Base-by-base conservation (phyloP, 2,113 vertebrate genomes). In the Gavia stellata region DNA sequence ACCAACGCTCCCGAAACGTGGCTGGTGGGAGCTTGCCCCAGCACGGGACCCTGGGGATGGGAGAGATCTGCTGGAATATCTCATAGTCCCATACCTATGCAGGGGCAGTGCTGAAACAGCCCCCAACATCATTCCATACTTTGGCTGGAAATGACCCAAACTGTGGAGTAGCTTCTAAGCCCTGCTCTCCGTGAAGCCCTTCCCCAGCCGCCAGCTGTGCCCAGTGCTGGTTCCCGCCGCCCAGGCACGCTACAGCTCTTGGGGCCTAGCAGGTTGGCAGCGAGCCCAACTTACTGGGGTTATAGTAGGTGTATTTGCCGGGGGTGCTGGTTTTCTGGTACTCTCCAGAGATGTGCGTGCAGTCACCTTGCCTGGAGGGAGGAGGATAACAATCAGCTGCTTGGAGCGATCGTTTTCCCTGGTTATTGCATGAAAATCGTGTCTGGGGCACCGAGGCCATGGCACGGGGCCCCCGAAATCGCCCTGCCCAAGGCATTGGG, bases 291-390 rank as follows among this genome's bases (percentile, higher is more conserved):
- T 95, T 95, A 98, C 98, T 96, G 44, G 98, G 13, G 15, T 94
- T 97, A 45, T 93, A 94, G 88, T 96, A 97, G 49, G 87, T 87
- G 92, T 98, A 98, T 96, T 98, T 98, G 15, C 98, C 98, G 0
- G 95, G 86, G 1, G 42, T 97, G 73, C 49, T 90, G 31, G 97
- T 98, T 93, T 98, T 98, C 94, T 98, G 81, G 40, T 98, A 98
- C 10, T 67, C 34, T 34, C 94, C 96, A 0, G 95, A 96, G 36
- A 66, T 14, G 14, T 59, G 89, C 1, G 79, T 96, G 67, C 98
- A 98, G 47, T 92, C 65, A 6, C 98, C 98, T 74, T 95, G 98
- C 92, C 98, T 98, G 86, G 62, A 93, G 90, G 82, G 15, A 92
- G 45, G 23, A 86, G 19, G 28, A 75, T 42, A 90, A 73, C 28